Conservation (phyloP, 2,888 invertebrate genomes). For the Zygogramma bicolorata region DNA sequence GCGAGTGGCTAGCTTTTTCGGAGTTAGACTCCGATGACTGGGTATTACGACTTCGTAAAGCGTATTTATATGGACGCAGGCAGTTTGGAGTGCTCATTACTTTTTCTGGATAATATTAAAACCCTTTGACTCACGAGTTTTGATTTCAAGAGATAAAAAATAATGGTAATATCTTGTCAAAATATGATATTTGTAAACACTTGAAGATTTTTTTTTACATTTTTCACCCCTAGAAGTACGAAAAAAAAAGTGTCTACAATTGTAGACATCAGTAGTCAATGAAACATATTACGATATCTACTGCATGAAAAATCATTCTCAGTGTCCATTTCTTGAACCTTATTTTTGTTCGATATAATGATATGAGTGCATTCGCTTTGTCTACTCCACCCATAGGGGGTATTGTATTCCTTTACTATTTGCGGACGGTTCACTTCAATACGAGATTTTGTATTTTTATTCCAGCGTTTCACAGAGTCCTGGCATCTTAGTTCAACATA, state of each 20-base stretch:
- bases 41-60: too few relatives aligned
- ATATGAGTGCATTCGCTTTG: slow-evolving; percentile 15
- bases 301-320: slow-evolving; percentile 8
- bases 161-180: too few relatives aligned
- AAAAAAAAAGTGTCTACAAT: neutral
- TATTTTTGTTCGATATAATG: slow-evolving; percentile 12
- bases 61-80: too few relatives aligned
- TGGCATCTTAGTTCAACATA: slow-evolving; percentile 1
- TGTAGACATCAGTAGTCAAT: neutral
- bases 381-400: slow-evolving; percentile 11
- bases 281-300: slow-evolving; percentile 1
- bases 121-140: too few relatives aligned
- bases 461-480: slow-evolving; percentile 2
- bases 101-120: too few relatives aligned
- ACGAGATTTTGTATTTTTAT: slow-evolving; percentile 16
- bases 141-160: too few relatives aligned
- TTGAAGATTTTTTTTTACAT: neutral
- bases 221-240: neutral
- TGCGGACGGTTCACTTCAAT: slow-evolving; percentile 10
- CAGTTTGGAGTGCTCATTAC: too few relatives aligned
- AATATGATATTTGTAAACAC: too few relatives aligned
- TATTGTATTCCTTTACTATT: slow-evolving; percentile 13
- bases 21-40: too few relatives aligned
- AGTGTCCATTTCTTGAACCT: slow-evolving; percentile 11
- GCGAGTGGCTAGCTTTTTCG: too few relatives aligned